Base-by-base conservation (phyloP, 2,797 vertebrate genomes). In the Odontamblyopus lacepedii region DNA sequence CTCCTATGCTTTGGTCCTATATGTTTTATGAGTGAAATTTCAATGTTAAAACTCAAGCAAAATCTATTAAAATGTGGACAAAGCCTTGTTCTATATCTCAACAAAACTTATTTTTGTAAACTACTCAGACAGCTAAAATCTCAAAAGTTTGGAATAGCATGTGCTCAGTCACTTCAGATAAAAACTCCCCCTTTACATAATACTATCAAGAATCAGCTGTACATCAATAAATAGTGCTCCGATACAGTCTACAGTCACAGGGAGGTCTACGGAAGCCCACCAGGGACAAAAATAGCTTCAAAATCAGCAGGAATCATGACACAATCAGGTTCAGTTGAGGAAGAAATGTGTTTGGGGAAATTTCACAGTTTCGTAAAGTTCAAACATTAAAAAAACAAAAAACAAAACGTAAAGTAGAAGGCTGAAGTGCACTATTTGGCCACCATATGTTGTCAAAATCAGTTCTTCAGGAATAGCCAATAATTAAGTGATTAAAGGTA, bases 211-310 rank as follows among this genome's bases (percentile, higher is more conserved):
- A 29, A 67, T 67, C 3, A 67, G 26, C 65, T 67, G 65, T 67
- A 67, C 65, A 67, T 30, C 44, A 53, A 67, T 67, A 67, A 67
- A 67, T 67, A 67, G 65, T 53, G 27, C 48, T 67, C 27, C 30
- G 48, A 63, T 60, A n/a, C 61, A 38, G 61, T 63, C 57, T 56
- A 26, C 55, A 56, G 23, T 56, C 55, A 11, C 9, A n/a, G 18
- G 51, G 51, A 8, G 51, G 27, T 35, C 60, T 63, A 63, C 19
- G 30, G 62, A 35, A 63, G 62, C 60, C 29, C 29, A 35, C 27
- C 29, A 62, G 30, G 29, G 13, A 19, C 7, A 15, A 35, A 38
- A 38, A 63, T 27, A 32, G 59, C 13, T 15, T 61, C 16, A 63
- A 38, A 63, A 35, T 35, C 62, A 38, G 62, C 57, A 60, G 62